Evolutionary conservation across 2,888 invertebrate species (phyloP).

Genomic region (Buathra laborator): DNA sequence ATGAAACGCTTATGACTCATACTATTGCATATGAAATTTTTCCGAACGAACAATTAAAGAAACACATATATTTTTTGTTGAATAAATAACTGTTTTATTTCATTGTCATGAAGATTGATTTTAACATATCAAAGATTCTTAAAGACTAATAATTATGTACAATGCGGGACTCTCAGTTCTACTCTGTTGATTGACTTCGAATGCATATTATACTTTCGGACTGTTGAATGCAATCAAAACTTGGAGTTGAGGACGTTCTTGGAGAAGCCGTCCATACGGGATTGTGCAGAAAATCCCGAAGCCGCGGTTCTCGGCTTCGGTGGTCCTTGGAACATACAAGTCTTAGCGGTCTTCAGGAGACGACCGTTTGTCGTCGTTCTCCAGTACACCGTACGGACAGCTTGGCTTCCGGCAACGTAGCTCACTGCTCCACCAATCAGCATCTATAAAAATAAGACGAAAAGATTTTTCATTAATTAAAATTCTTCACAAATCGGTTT

Average conservation of each 20-base stretch:
- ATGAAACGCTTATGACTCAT: too few species aligned
- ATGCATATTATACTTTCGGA: constrained; percentile 5
- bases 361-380: constrained; percentile 85
- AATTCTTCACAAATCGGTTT: background rate
- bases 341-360: constrained; percentile 79
- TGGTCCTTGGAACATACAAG: constrained; percentile 81
- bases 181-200: background rate
- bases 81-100: constrained; percentile 79
- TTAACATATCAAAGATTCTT: constrained; percentile 54
- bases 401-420: constrained; percentile 91
- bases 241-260: constrained; percentile 70
- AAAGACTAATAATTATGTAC: constrained; percentile 74
- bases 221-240: constrained; percentile 45
- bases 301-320: constrained; percentile 80
- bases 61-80: background rate
- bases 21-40: too few species aligned
- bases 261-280: constrained; percentile 74
- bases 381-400: constrained; percentile 93
- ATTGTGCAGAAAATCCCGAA: constrained; percentile 71
- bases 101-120: constrained; percentile 64
- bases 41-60: background rate
- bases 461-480: constrained; percentile 8
- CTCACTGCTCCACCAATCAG: constrained; percentile 90
- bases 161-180: constrained; percentile 29
- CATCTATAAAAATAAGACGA: constrained; percentile 72